Evolutionary conservation across 2,797 vertebrate species (phyloP), one percentile per base, ranked within the genome.

Genomic region (Ispidina lecontei): DNA sequence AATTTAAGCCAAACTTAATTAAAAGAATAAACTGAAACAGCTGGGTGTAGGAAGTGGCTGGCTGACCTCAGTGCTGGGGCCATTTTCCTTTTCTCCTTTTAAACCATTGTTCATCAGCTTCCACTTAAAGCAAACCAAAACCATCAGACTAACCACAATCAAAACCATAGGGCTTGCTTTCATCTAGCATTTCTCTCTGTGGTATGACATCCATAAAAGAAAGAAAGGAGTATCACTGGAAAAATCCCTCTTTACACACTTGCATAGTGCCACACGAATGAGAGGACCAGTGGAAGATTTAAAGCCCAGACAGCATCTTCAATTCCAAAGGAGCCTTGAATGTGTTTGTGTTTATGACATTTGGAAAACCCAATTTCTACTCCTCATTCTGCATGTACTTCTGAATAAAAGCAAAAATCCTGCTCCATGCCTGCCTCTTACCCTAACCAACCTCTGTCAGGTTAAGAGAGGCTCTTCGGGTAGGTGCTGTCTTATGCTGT

Each of bases 1-100:
- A 95, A 96, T 97, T 95, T 95, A 95, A 95, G 72, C 82, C 91
- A 90, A 96, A 90, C 87, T 89, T 92, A 96, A 97, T 96, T 96
- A 93, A 96, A 91, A 96, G 89, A 93, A 91, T 94, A 94, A 96
- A 95, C 89, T n/a, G 92, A 94, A 96, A 46, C 95, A 96, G 91
- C 91, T 95, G 95, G 90, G 77, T 90, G 87, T 96, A 94, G 93
- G 95, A 96, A 96, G 92, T 94, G 84, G 72, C 55, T 89, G 65
- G 37, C 82, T 95, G 96, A 97, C 95, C 93, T 96, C 84, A 83
- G 82, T 29, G 65, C 77, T 90, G 75, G 68, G 92, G 63, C 82
- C 2, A 17, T 90, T 96, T 93, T 91, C 92, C 86, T 95, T 94
- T 91, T 91, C 94, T 95, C 65, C 68, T 77, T 82, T 94, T 55